These are phyloP conservation scores for Tinea pellionella DNA, from an alignment of 2,888 invertebrate genomes.

Conservation along the genomic window DNA sequence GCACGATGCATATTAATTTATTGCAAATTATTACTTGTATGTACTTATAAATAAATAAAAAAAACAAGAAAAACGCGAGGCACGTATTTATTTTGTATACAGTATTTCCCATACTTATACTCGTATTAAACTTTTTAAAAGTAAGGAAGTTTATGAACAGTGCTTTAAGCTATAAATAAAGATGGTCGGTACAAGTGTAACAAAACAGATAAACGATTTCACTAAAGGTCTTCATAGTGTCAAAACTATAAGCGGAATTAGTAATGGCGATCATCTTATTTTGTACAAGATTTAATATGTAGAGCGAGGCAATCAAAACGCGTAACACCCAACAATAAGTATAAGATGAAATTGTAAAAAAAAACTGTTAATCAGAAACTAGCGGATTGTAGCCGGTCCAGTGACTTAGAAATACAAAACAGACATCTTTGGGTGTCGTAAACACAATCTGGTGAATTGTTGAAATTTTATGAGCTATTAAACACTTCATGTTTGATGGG, in stretches of 20 bases:
- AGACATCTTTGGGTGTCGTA: conserved; percentile 32
- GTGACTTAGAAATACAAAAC: not conserved
- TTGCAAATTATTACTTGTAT: too few species aligned
- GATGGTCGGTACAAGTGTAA: not conserved
- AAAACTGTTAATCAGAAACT: conserved; percentile 48
- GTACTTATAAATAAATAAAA: too few species aligned
- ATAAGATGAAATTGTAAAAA: conserved; percentile 17
- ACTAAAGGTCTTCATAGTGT: not conserved
- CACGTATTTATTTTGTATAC: too few species aligned
- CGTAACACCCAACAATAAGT: not conserved
- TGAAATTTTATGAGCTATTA: conserved; percentile 43
- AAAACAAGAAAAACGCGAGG: too few species aligned
- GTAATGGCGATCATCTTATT: not conserved
- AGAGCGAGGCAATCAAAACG: not conserved
- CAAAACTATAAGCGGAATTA: not conserved
- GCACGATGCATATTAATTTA: too few species aligned
- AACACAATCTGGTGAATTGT: conserved; percentile 31
- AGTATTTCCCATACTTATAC: too few species aligned
- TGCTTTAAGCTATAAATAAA: too few species aligned
- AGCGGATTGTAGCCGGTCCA: not conserved
- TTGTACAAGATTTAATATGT: not conserved
- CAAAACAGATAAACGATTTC: not conserved
- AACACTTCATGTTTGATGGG: conserved; percentile 24
- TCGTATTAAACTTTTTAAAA: too few species aligned
- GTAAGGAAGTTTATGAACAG: too few species aligned